Base-by-base conservation (phyloP, 2,113 vertebrate species). In the Ellobius talpinus region DNA sequence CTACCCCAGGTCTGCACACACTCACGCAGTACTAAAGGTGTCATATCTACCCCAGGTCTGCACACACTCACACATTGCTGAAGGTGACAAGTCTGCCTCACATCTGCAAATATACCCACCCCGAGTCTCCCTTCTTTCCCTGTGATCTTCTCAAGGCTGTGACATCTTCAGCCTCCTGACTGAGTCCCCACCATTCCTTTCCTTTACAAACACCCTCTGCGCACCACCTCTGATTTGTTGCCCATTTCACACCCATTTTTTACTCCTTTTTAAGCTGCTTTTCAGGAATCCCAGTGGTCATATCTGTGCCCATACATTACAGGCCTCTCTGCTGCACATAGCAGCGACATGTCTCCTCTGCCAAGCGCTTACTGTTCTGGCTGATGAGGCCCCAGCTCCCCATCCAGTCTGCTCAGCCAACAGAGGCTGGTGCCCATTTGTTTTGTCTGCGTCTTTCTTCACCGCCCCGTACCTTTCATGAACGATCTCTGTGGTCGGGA, bases 91-190 rank as follows among this genome's bases (percentile, higher is more conserved):
- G n/a, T n/a, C 52, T 52, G 14, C 52, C 52, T 13, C 52, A 55
- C 0, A 29, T 26, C 23, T 47, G 68, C 31, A 47, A 4, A 66
- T 2, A 47, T 4, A 8, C 47, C 3, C 5, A 0, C 10, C 33
- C 45, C 0, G 42, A 39, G 36, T 52, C 45, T 45, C 5, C 7
- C 4, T 17, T 39, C 13, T 19, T 23, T 17, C 90, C 50, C 33
- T 50, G 42, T 92, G 42, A 50, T 47, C 23, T 7, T 82, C 47
- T 55, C 42, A 74, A 29, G 58, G 47, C 33, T 23, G 2, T 33
- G 33, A 33, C 24, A 2, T 50, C 74, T 36, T 63, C 31, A 63
- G 50, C 47, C 6, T 81, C 81, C n/a, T 78, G n/a, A 4, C 19
- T 52, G 45, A 7, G 21, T 72, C 33, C 19, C 66, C 31, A 7